These are phyloP conservation scores for Chitala chitala DNA, from an alignment of 2,113 vertebrate genomes.

Conservation along the genomic window DNA sequence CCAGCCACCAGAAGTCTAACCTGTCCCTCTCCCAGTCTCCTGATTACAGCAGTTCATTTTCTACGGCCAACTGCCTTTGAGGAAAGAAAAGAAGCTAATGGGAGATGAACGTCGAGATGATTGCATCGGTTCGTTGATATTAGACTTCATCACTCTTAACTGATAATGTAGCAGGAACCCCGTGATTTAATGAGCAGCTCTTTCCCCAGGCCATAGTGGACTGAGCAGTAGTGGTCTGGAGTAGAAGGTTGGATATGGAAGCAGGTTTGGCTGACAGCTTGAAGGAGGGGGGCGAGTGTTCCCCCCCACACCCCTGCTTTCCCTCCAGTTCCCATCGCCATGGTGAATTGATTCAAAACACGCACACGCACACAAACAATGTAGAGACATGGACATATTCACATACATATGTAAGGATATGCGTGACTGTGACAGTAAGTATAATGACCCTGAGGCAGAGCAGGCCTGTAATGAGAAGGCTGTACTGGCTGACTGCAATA, in stretches of 20 bases:
- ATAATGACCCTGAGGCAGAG: background rate
- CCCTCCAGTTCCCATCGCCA: background rate
- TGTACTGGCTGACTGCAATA: background rate
- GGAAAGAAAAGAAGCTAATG: constrained; percentile 10
- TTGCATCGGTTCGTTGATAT: constrained; percentile 12
- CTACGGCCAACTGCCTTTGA: background rate
- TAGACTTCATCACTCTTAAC: constrained; percentile 9
- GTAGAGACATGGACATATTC: background rate
- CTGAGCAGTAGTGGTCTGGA: background rate
- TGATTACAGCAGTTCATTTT: background rate
- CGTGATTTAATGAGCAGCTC: background rate
- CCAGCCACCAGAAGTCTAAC: too few species aligned
- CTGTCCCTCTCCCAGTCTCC: background rate
- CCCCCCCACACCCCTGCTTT: background rate
- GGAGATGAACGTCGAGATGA: background rate
- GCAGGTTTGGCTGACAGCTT: background rate
- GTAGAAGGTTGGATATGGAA: background rate
- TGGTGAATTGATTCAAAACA: background rate
- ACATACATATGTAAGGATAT: background rate
- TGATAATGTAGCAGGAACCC: background rate
- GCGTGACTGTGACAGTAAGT: too few species aligned
- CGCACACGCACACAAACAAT: background rate
- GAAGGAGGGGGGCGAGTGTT: background rate
- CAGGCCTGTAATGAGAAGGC: background rate
- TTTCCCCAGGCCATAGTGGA: background rate